Conservation (phyloP, 2,113 vertebrate genomes). For the Paratilapia polleni region DNA sequence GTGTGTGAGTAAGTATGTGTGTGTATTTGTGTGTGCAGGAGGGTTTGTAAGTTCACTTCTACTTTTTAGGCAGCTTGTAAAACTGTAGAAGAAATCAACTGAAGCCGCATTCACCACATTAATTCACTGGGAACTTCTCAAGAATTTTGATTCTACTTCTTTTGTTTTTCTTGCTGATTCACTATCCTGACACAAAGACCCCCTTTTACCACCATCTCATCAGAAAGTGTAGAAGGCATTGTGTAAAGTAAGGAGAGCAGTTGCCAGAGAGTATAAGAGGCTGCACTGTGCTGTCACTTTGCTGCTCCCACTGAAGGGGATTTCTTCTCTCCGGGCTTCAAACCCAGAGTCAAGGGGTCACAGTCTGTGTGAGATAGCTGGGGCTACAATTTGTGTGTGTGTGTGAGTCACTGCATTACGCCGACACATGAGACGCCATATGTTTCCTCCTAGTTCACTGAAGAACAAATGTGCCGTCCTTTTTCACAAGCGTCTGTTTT, state of each 20-base stretch:
- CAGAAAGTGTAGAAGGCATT: slow-evolving; percentile 39
- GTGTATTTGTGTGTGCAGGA: background rate
- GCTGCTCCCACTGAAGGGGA: slow-evolving; percentile 38
- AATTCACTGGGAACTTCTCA: slow-evolving; percentile 18
- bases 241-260: slow-evolving; percentile 31
- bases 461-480: slow-evolving; percentile 58
- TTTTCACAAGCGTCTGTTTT: slow-evolving; percentile 58
- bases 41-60: slow-evolving; percentile 1
- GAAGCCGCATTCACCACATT: background rate
- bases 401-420: slow-evolving; percentile 58
- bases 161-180: slow-evolving; percentile 44
- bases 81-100: background rate
- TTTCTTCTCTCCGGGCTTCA: slow-evolving; percentile 48
- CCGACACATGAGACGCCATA: slow-evolving; percentile 63
- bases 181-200: background rate
- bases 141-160: background rate
- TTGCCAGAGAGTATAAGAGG: slow-evolving; percentile 36
- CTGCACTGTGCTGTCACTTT: slow-evolving; percentile 41
- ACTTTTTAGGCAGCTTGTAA: slow-evolving; percentile 9
- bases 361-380: slow-evolving; percentile 46
- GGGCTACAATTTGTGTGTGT: slow-evolving; percentile 39
- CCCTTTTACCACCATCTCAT: background rate
- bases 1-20: background rate
- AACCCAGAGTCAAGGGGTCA: slow-evolving; percentile 59
- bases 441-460: slow-evolving; percentile 61